Evolutionary conservation across 2,888 invertebrate species (phyloP).

Genomic region (Aleiodes leptofemur): DNA sequence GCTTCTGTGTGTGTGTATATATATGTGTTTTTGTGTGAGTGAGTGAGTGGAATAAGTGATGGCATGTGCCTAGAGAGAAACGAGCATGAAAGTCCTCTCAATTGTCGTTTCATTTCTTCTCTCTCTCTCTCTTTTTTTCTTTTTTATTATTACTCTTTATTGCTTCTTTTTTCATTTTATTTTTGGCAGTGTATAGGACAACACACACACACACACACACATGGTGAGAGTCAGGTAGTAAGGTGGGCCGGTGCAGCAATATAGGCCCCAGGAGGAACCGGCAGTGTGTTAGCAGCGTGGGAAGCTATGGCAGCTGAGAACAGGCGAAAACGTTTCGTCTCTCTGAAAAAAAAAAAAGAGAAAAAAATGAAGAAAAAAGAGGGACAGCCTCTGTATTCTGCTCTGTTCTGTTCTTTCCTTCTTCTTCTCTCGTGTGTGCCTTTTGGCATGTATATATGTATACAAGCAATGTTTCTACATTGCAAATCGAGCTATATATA

Average conservation of each 20-base stretch:
- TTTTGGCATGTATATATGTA: slow-evolving; percentile 29
- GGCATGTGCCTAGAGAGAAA: slow-evolving; percentile 45
- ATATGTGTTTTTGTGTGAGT: not conserved
- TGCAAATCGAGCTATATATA: slow-evolving; percentile 23
- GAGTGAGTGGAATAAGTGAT: too few species aligned
- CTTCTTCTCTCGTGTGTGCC: slow-evolving; percentile 37
- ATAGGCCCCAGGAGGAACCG: slow-evolving; percentile 56
- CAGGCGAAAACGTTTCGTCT: slow-evolving; percentile 51
- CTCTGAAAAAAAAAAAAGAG: slow-evolving; percentile 33
- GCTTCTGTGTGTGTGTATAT: slow-evolving; percentile 25
- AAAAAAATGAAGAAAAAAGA: too few species aligned
- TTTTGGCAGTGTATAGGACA: slow-evolving; percentile 22
- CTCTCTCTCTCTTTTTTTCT: slow-evolving; percentile 5
- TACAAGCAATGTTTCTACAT: slow-evolving; percentile 22
- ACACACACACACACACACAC: not conserved
- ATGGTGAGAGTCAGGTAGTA: slow-evolving; percentile 64
- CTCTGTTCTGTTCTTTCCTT: not conserved
- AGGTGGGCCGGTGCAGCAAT: slow-evolving; percentile 61
- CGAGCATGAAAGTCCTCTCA: slow-evolving; percentile 42
- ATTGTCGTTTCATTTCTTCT: slow-evolving; percentile 43
- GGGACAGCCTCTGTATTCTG: slow-evolving; percentile 38
- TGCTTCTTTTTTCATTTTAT: slow-evolving; percentile 7
- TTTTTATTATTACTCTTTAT: slow-evolving; percentile 13
- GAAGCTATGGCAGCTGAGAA: slow-evolving; percentile 73
- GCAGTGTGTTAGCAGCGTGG: slow-evolving; percentile 67